Evolutionary conservation across 2,888 invertebrate species (phyloP), one percentile per base, ranked within the genome.

Genomic region (Phoronis australis): DNA sequence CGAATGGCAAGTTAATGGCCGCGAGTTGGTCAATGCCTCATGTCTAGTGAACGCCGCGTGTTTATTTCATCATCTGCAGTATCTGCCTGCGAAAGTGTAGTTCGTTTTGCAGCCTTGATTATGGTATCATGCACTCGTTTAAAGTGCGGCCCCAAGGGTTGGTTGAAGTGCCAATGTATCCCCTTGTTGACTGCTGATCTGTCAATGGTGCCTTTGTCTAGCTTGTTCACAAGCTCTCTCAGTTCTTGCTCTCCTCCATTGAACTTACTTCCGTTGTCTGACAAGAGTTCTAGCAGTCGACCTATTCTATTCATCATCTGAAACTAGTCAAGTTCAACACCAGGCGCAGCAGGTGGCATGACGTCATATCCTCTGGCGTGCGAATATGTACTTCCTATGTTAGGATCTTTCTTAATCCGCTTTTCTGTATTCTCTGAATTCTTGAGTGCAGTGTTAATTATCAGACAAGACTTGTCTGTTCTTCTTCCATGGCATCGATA

Each of bases 231-330:
- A n/a, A n/a, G n/a, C n/a, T n/a, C n/a, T n/a, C n/a, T n/a, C n/a
- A n/a, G n/a, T n/a, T n/a, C n/a, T n/a, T n/a, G n/a, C 4, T 52
- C 38, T 3, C 50, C 54, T 9, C 51, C 43, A 1, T 50, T 47
- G 49, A 57, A 55, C 42, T 58, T 57, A 4, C 50, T 53, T 2
- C 55, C 54, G 43, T 55, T 57, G 39, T 60, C 58, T 1, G 53
- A 54, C 3, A 40, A 6, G 15, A 60, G 24, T 9, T 47, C 45
- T 23, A 26, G 4, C n/a, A n/a, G n/a, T n/a, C n/a, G n/a, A n/a
- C n/a, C n/a, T n/a, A n/a, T n/a, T n/a, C n/a, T n/a, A n/a, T 48
- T n/a, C n/a, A n/a, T n/a, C n/a, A n/a, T n/a, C n/a, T n/a, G n/a
- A n/a, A n/a, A n/a, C n/a, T n/a, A n/a, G n/a, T n/a, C n/a, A n/a